These are phyloP conservation scores for Pseudorhiza aurosa DNA, from an alignment of 30 jellyfish, hydroid and myxozoan species.

Conservation along the genomic window DNA sequence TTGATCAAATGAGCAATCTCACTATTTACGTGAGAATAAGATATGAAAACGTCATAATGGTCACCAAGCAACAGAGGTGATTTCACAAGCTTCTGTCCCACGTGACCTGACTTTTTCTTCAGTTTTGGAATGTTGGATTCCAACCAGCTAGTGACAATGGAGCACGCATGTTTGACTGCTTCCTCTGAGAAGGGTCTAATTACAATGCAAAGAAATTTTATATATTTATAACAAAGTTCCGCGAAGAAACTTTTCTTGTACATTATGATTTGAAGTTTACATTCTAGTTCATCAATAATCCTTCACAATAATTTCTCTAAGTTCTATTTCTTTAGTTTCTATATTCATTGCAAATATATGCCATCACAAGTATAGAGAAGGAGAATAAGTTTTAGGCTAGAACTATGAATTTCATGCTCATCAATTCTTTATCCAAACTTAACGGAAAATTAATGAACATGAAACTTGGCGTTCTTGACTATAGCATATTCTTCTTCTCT, in stretches of 20 bases:
- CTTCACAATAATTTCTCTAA: too few relatives aligned
- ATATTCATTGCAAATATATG: too few relatives aligned
- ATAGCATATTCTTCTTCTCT: too few relatives aligned
- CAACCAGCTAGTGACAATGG: conserved; percentile 54
- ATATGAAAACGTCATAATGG: conserved; percentile 79
- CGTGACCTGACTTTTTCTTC: not conserved
- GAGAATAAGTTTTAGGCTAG: not conserved
- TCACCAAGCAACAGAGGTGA: conserved; percentile 12
- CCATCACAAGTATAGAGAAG: too few relatives aligned
- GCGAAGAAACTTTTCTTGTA: too few relatives aligned
- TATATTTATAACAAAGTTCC: too few relatives aligned
- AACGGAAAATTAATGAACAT: too few relatives aligned
- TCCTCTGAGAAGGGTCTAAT: conserved; percentile 48
- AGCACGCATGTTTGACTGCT: conserved; percentile 19
- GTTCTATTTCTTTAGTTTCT: too few relatives aligned
- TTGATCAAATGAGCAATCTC: conserved; percentile 51
- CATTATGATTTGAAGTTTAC: too few relatives aligned
- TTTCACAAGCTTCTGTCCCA: not conserved
- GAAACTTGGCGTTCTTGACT: too few relatives aligned
- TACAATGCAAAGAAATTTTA: not conserved
- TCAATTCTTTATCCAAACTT: too few relatives aligned
- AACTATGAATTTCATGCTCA: not conserved
- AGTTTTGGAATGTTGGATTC: conserved; percentile 11
- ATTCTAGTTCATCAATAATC: too few relatives aligned
- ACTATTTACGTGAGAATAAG: conserved; percentile 81